These are phyloP conservation scores for Sebastes variabilis DNA, from an alignment of 2,797 vertebrate species.

Conservation along the genomic window DNA sequence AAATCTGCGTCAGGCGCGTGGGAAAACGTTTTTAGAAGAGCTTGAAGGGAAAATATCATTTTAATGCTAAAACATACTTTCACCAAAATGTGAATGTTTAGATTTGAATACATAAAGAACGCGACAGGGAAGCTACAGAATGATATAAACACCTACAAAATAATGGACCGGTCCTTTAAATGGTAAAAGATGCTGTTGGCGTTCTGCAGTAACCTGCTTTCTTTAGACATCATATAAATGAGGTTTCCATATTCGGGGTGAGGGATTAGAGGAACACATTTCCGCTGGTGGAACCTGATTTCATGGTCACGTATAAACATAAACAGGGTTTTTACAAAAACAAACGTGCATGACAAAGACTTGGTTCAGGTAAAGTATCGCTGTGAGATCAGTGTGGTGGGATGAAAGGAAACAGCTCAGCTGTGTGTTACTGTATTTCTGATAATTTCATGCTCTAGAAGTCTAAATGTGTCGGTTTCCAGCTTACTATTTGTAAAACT, in stretches of 20 bases:
- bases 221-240: neutral
- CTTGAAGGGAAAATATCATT: no score
- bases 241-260: neutral
- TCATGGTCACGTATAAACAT: neutral
- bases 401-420: neutral
- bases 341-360: neutral
- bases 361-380: neutral
- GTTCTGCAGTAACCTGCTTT: neutral
- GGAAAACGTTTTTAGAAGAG: no score
- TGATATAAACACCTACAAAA: no score
- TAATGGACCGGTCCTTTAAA: no score
- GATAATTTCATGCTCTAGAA: neutral
- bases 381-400: neutral
- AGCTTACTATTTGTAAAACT: neutral
- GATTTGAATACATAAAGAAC: no score
- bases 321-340: neutral
- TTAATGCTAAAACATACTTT: no score
- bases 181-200: neutral
- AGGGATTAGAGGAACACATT: constrained; percentile 5
- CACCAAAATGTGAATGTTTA: no score
- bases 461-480: neutral
- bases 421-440: neutral
- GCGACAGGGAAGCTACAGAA: no score
- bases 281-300: neutral
- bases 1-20: no score